Evolutionary conservation across 2,888 invertebrate species (phyloP).

Genomic region (Eucera pruinosa): DNA sequence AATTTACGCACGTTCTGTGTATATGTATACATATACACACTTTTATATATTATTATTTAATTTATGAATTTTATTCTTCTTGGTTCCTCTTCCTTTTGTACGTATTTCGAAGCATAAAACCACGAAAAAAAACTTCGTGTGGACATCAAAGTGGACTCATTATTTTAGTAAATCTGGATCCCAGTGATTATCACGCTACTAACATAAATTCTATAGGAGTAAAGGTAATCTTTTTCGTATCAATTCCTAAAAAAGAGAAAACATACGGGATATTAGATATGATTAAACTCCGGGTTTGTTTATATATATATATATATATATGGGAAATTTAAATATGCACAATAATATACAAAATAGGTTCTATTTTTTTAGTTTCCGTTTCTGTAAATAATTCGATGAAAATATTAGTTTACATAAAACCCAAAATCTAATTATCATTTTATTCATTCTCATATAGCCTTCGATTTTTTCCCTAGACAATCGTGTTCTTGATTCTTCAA

Average conservation of each 20-base stretch:
- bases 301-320: too few relatives aligned
- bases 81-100: not conserved
- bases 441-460: too few relatives aligned
- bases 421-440: too few relatives aligned
- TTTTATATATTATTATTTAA: not conserved
- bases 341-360: too few relatives aligned
- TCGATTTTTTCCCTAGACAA: too few relatives aligned
- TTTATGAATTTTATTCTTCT: not conserved
- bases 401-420: too few relatives aligned
- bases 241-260: not conserved
- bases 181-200: conserved; percentile 88
- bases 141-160: conserved; percentile 89
- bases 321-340: too few relatives aligned
- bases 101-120: conserved; percentile 74
- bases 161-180: conserved; percentile 86
- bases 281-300: too few relatives aligned
- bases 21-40: not conserved
- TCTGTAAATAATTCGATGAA: too few relatives aligned
- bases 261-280: too few relatives aligned
- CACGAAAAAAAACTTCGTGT: conserved; percentile 88
- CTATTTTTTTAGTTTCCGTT: too few relatives aligned
- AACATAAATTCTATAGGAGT: conserved; percentile 87
- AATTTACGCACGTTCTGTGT: not conserved
- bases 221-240: conserved; percentile 79
- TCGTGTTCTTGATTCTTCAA: too few relatives aligned